phyloP scores from a whole-genome alignment of 2,113 vertebrate genomes.

The Poeciliopsis occidentalis region DNA sequence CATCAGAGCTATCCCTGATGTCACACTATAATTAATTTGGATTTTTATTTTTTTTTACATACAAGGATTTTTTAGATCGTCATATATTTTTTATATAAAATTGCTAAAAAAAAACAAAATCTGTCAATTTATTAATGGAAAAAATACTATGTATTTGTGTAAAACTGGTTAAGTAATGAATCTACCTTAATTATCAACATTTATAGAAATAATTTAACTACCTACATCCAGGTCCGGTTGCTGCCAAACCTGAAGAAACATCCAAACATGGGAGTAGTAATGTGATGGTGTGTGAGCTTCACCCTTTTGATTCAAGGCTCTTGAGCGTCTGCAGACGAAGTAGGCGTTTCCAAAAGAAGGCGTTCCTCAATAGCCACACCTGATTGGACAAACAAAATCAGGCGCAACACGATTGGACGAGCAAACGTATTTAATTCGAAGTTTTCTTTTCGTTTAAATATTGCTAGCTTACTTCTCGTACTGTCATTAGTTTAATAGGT shows the following conservation, averaged over 20 bases:
- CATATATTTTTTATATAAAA: background rate
- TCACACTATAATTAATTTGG: background rate
- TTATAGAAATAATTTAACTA: background rate
- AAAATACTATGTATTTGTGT: background rate
- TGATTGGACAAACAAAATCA: no score
- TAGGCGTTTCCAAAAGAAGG: no score
- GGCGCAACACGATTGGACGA: no score
- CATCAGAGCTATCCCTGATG: slow-evolving; percentile 10
- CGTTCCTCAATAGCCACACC: no score
- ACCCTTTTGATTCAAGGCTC: no score
- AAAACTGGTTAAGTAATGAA: no score
- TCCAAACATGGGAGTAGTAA: background rate
- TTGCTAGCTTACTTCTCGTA: no score
- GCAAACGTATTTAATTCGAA: no score
- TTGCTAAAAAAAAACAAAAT: background rate
- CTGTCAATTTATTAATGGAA: background rate
- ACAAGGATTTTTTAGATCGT: background rate
- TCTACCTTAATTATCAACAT: background rate
- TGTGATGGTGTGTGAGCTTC: background rate
- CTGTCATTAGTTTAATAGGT: no score
- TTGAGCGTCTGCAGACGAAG: no score
- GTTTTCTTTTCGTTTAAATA: no score
- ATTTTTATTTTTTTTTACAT: background rate
- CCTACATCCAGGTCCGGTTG: background rate
- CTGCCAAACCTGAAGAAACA: background rate